Base-by-base conservation (phyloP, 2,888 invertebrate genomes). In the Apodemia zela region DNA sequence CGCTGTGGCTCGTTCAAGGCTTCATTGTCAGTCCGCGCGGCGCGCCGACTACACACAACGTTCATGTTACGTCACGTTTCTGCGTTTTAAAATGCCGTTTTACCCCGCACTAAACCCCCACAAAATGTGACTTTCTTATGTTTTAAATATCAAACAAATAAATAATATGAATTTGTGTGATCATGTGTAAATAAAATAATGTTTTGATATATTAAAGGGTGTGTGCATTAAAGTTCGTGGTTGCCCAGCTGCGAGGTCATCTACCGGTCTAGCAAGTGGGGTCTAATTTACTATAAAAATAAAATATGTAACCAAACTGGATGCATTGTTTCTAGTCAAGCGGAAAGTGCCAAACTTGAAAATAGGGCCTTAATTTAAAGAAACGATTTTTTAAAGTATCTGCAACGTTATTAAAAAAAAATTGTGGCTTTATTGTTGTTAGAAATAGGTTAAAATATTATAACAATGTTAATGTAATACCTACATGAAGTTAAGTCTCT, bases 251-350 rank as follows among this genome's bases (percentile, higher is more conserved):
- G 79, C 85, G 86, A 87, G 89, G 89, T 84, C 86, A 84, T 84
- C 82, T 82, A 89, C 83, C 85, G 86, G 85, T 88, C 84, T 78
- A 82, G 84, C 85, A 78, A 79, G 85, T 85, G 80, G 78, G 80
- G 79, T 78, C 72, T 70, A 71, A 66, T 69, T 80, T 77, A 75
- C 77, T 73, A 73, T 71, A 73, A 68, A 70, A 69, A 75, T 72
- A 74, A 76, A 47, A 47, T 47, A 77, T 76, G 75, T 72, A 70
- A 68, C 69, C 72, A 69, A 73, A 72, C 71, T 72, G 72, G 73
- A 73, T 68, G 70, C 72, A 73, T 72, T 59, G 59, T 21, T 68
- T 59, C 17, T 58, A 66, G 25, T 33, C 49, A 54, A 54, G 51
- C 51, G 21, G 25, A 25, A 54, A 54, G 54, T 54, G 54, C 54